A percentile compares a stretch with the other conserved stretches of the same genome.
These are phyloP conservation scores for Nebria ingens DNA, from an alignment of 1,140 invertebrate species.

Conservation along the genomic window DNA sequence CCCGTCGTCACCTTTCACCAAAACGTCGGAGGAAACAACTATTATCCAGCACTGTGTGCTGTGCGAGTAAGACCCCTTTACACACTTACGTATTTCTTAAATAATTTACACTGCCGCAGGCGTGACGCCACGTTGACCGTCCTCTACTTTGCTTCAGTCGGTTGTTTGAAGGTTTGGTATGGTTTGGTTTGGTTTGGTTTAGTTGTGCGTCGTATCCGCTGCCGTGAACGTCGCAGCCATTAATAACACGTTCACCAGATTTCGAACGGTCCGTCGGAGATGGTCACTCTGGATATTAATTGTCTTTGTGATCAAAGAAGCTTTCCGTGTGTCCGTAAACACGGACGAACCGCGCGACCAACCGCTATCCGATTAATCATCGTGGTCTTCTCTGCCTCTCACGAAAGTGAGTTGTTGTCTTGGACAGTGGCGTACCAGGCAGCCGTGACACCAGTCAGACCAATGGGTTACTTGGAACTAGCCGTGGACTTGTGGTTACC, in stretches of 20 bases:
- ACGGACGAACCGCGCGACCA: not conserved
- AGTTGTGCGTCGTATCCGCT: too few relatives aligned
- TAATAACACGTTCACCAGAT: slow-evolving; percentile 8
- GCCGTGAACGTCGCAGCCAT: too few relatives aligned
- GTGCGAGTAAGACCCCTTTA: too few relatives aligned
- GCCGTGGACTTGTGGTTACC: too few relatives aligned
- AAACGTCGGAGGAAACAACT: too few relatives aligned
- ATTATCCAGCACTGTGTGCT: too few relatives aligned
- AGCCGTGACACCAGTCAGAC: too few relatives aligned
- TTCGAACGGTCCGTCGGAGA: not conserved
- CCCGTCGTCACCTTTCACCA: not conserved
- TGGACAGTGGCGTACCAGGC: too few relatives aligned
- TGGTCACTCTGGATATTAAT: slow-evolving; percentile 8
- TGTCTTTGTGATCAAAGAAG: slow-evolving; percentile 8
- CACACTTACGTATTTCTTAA: not conserved
- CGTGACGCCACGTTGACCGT: not conserved
- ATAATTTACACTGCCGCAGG: not conserved
- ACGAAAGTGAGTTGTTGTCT: too few relatives aligned
- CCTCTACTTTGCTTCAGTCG: not conserved
- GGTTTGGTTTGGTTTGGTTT: too few relatives aligned
- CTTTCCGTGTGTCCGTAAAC: slow-evolving; percentile 1
- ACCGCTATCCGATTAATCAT: slow-evolving; percentile 4
- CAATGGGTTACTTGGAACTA: too few relatives aligned
- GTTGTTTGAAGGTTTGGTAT: not conserved
- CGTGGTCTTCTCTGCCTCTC: not conserved